These are phyloP conservation scores for Cephus runcator DNA, from an alignment of 2,888 invertebrate species.

Conservation along the genomic window DNA sequence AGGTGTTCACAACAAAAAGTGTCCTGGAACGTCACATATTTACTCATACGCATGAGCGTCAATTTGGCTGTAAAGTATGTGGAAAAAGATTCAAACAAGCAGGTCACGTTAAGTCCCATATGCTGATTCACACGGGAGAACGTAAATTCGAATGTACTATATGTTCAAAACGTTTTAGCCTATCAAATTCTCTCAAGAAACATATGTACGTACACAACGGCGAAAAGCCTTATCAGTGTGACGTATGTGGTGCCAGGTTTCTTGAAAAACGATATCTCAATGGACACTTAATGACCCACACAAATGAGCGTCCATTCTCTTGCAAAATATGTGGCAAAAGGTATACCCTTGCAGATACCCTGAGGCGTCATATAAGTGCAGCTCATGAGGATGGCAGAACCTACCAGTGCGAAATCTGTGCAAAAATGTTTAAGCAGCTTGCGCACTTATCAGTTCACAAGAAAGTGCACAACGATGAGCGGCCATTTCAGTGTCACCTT, in stretches of 20 bases:
- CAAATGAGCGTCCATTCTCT: conserved; percentile 50
- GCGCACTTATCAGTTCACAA: conserved; percentile 57
- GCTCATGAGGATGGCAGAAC: conserved; percentile 53
- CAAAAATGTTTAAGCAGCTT: conserved; percentile 57
- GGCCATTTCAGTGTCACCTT: conserved; percentile 68
- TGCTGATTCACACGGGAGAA: conserved; percentile 68
- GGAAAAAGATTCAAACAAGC: conserved; percentile 67
- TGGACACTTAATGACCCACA: conserved; percentile 53
- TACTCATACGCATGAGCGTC: conserved; percentile 65
- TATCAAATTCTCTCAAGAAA: conserved; percentile 63
- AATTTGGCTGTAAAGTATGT: conserved; percentile 66
- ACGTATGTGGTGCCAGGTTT: conserved; percentile 52
- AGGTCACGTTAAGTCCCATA: conserved; percentile 64
- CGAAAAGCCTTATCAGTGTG: conserved; percentile 55
- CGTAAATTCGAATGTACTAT: conserved; percentile 67
- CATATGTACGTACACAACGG: conserved; percentile 66
- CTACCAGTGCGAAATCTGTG: conserved; percentile 58
- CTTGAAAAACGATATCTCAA: conserved; percentile 52
- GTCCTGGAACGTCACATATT: conserved; percentile 68
- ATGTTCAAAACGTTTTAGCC: conserved; percentile 68
- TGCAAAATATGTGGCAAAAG: conserved; percentile 56
- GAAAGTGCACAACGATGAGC: conserved; percentile 66
- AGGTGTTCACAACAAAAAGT: conserved; percentile 67
- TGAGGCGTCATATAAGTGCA: conserved; percentile 51
- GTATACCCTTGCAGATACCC: conserved; percentile 53